Evolutionary conservation across 2,797 vertebrate genomes (phyloP), one percentile per base, ranked within the genome.

Genomic region (Poeciliopsis infans): DNA sequence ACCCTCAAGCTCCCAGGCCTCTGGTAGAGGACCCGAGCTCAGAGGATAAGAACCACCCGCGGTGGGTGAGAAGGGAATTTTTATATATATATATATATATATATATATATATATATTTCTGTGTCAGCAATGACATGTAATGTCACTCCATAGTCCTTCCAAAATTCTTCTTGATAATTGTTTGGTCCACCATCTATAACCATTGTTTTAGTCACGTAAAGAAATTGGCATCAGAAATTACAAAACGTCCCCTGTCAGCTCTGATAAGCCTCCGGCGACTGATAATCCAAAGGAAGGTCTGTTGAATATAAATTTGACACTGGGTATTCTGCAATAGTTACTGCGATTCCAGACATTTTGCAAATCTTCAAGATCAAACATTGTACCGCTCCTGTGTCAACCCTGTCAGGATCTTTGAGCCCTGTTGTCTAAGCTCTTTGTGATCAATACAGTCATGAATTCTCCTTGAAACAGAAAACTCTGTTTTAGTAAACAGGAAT

Each of bases 381-480:
- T 0, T 4, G 46, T 10, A 57, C 86, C 78, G 81, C 85, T 83
- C 79, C 81, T 82, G 69, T 86, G 91, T 87, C 85, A 83, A 84
- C 79, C 78, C 73, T 79, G 82, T 81, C 78, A 33, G 83, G 79
- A 83, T 88, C 86, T 59, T 79, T 84, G 70, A 86, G 78, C 59
- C 16, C 20, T 79, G 91, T 88, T 83, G 16, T 84, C 86, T 86
- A 69, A 87, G 78, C 85, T 81, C 79, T 84, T 88, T 88, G 68
- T 90, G 88, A 92, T 91, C 89, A 88, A 88, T 80, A 83, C 46
- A 80, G 84, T 87, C 81, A 86, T 81, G 73, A 85, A 90, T 91
- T 92, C 89, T 87, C 87, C 90, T 92, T 93, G 88, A 91, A 91
- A 89, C 69, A 75, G 45, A 79, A 83, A 75, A 83, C 74, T 85